Evolutionary conservation across 2,888 invertebrate genomes (phyloP).

Genomic region (Rhingia rostrata): DNA sequence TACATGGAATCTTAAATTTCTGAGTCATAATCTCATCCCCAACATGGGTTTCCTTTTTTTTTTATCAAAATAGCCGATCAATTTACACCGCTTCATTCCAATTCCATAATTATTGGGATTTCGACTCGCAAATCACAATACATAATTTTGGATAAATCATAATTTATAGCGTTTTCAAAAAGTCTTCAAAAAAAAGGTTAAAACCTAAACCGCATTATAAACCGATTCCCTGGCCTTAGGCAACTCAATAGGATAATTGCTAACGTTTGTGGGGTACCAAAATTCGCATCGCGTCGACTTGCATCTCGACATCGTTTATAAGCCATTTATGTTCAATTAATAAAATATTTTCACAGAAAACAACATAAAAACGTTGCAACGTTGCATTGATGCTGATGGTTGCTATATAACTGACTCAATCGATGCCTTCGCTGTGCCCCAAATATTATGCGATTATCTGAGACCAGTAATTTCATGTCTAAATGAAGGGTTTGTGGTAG

Average conservation of each 20-base stretch:
- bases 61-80: constrained; percentile 34
- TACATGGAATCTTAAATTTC: constrained; percentile 12
- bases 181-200: background rate
- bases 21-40: constrained; percentile 6
- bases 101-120: constrained; percentile 60
- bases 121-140: constrained; percentile 26
- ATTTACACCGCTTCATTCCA: constrained; percentile 44
- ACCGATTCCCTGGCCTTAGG: constrained; percentile 27
- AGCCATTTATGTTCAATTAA: constrained; percentile 71
- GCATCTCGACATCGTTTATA: constrained; percentile 66
- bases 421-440: constrained; percentile 13
- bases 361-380: constrained; percentile 7
- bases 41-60: background rate
- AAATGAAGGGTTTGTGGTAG: constrained; percentile 54
- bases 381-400: constrained; percentile 8
- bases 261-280: constrained; percentile 19
- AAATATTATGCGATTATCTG: background rate
- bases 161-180: constrained; percentile 32
- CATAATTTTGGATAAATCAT: constrained; percentile 35
- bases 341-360: constrained; percentile 50
- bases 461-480: constrained; percentile 60
- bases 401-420: constrained; percentile 39
- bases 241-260: constrained; percentile 64
- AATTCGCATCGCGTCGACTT: constrained; percentile 24
- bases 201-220: constrained; percentile 2